Conservation (phyloP, 2,797 vertebrate genomes). For the Peromyscus aztecus region DNA sequence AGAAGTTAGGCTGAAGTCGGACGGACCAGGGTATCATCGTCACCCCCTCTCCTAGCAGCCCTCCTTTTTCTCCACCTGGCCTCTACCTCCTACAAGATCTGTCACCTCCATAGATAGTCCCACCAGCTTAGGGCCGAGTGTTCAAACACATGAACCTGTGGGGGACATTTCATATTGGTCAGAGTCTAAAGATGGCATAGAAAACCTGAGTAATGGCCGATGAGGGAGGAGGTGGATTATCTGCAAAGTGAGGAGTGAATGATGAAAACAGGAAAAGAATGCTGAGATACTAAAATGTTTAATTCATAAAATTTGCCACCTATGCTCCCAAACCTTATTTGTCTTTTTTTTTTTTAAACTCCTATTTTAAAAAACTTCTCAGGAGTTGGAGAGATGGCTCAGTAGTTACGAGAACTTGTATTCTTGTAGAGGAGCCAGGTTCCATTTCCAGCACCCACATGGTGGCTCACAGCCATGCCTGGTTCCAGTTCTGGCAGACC, state of each 20-base stretch:
- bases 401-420: background rate
- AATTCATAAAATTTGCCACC: constrained; percentile 9
- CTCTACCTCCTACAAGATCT: no score
- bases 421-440: background rate
- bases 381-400: background rate
- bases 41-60: background rate
- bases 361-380: background rate
- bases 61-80: background rate
- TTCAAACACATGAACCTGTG: background rate
- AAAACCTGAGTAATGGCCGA: background rate
- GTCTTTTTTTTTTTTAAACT: background rate
- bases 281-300: background rate
- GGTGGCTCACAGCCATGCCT: background rate
- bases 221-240: constrained; percentile 34
- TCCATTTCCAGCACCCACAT: background rate
- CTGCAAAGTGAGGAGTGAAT: background rate
- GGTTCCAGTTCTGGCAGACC: background rate
- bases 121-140: background rate
- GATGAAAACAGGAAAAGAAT: constrained; percentile 47
- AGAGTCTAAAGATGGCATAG: background rate
- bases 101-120: background rate
- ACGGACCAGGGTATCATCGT: background rate
- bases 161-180: background rate
- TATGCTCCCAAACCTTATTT: background rate
- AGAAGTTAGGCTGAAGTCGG: background rate